Evolutionary conservation across 30 jellyfish, hydroid and myxozoan species (phyloP).

Genomic region (Phacellophora camtschatica): DNA sequence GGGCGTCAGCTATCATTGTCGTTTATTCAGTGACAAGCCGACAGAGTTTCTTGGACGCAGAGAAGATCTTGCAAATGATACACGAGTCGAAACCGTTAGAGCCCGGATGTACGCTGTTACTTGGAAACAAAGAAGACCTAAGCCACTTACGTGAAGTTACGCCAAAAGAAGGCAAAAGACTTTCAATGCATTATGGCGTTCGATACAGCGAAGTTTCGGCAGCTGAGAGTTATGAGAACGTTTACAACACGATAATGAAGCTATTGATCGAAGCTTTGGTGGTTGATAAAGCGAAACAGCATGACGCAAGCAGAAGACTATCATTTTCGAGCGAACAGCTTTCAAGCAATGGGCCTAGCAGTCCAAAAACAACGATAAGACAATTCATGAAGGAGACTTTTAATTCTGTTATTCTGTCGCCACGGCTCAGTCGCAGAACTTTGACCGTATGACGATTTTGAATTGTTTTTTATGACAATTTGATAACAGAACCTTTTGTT

Average conservation of each 20-base stretch:
- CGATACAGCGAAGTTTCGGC: conserved; percentile 87
- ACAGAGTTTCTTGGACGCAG: conserved; percentile 72
- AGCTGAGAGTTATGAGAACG: conserved; percentile 77
- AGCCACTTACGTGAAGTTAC: conserved; percentile 74
- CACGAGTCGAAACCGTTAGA: conserved; percentile 68
- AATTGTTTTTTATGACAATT: not conserved
- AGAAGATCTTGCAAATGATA: conserved; percentile 51
- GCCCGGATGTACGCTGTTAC: conserved; percentile 67
- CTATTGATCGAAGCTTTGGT: conserved; percentile 67
- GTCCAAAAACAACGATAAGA: conserved; percentile 29
- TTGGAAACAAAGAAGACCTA: conserved; percentile 82
- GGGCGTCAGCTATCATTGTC: conserved; percentile 85
- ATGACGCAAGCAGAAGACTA: conserved; percentile 30
- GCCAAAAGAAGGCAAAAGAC: conserved; percentile 71
- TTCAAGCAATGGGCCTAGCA: not conserved
- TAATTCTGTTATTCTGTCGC: conserved; percentile 31
- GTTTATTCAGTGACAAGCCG: conserved; percentile 85
- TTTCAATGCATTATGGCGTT: conserved; percentile 73
- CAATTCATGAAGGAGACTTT: conserved; percentile 57
- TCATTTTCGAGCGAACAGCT: conserved; percentile 36
- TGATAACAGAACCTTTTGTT: too few relatives aligned
- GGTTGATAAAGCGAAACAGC: conserved; percentile 55
- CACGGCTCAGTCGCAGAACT: conserved; percentile 50
- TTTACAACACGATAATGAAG: conserved; percentile 58
- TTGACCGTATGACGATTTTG: not conserved